Evolutionary conservation across 2,797 vertebrate genomes (phyloP), one percentile per base, ranked within the genome.

Genomic region (Serranus cabrilla): DNA sequence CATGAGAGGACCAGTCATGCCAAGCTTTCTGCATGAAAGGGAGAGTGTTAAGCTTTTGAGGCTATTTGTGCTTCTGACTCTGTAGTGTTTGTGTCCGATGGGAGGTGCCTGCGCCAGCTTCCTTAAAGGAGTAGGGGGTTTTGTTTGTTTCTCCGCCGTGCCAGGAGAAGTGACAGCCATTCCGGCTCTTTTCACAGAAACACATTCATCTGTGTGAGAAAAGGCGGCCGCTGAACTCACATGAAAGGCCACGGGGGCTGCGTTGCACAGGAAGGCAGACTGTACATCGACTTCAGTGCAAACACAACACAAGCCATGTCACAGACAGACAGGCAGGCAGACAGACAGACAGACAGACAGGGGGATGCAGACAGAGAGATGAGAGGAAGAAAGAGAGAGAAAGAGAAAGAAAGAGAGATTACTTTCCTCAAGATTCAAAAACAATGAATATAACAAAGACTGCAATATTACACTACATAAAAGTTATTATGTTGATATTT

Each of bases 151-250:
- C 92, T 94, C 70, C 79, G 58, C 87, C 71, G 76, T 92, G 92
- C 93, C 92, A 93, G 90, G 78, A 93, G 91, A 94, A 93, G 91
- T 94, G 93, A 93, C 93, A 93, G 93, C 92, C 94, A 94, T 94
- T 94, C 93, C 88, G 87, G 91, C 92, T 93, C 89, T 87, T 90
- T 34, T 94, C 91, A 94, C 91, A 93, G 84, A 92, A 92, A 91
- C 91, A 91, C 91, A 95, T 94, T 94, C 91, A 94, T 92, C 90
- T 93, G 88, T 93, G 89, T 92, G 93, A 94, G 92, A 95, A 94
- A 34, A 92, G 90, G 92, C 89, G 80, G 88, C 89, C 82, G 87
- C 90, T 92, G 89, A 82, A 87, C 90, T 88, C 81, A 91, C 80
- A 90, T 91, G 88, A 93, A 90, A 91, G 90, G 88, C 90, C 91